Evolutionary conservation across 1,140 invertebrate species (phyloP), one percentile per base, ranked within the genome.

Genomic region (Drosophila neocordata): DNA sequence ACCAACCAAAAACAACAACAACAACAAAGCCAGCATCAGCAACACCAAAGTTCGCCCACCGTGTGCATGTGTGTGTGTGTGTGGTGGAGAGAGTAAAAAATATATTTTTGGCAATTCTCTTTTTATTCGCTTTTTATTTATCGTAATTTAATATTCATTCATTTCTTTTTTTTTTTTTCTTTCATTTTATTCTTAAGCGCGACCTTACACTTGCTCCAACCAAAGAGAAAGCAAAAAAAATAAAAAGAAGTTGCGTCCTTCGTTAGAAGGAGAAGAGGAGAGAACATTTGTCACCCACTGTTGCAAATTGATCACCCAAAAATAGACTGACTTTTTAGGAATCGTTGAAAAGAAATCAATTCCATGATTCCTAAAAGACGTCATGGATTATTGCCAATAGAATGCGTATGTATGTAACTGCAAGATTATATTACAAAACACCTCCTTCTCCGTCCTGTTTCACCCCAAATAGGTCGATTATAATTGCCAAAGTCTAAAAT

Each of bases 71-170:
- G 13, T 6, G 38, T 20, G 8, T 20, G 18, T 48, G 41, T 3
- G 41, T 48, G 9, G 41, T 11, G 15, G 4, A 7, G 41, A 48
- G 41, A 48, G 15, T 52, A n/a, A 22, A 6, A 9, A 1, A 44
- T 8, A 9, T 65, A 59, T 55, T 73, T 72, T 60, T 55, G 34
- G 51, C 62, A 24, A 34, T 12, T 31, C 55, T 37, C 18, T 55
- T n/a, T 24, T 52, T 41, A 20, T 35, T 51, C 65, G 57, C 41
- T 52, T 52, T 44, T 73, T 70, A 73, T 70, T 73, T 77, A 73
- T 87, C 61, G 73, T 76, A 81, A 81, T 87, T 84, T 85, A 84
- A 84, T 84, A 84, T 84, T 81, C 77, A 84, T 84, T 65, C 77
- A 81, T 74, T 78, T 76, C 78, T 51, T 37, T 73, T 52, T 74